Base-by-base conservation (phyloP, 2,113 vertebrate genomes). In the Passer montanus region DNA sequence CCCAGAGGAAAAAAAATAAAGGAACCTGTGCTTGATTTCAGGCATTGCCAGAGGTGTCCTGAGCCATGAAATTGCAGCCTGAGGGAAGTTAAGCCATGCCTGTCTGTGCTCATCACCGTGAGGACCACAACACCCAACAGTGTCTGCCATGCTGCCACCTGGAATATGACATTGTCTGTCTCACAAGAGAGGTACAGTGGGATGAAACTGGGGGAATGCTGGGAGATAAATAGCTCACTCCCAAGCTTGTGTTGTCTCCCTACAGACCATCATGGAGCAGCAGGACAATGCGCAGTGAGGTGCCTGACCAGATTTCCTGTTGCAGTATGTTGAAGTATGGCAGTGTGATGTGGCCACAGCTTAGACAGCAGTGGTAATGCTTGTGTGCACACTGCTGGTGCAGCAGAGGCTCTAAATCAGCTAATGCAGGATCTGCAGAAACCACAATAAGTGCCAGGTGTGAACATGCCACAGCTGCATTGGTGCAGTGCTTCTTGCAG, bases 321-420 rank as follows among this genome's bases (percentile, higher is more conserved):
- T 0, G 50, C 2, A 2, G 0, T n/a, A 7, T 23, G 64, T 21
- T 11, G 2, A 84, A 67, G 60, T 3, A 27, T 0, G 0, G 56
- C 4, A 1, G 3, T 15, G 37, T 49, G 49, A 15, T 5, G 2
- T 7, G 39, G 74, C 15, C 20, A 52, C 20, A 53, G 56, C 31
- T 93, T 17, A 37, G n/a, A 31, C 49, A 44, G 27, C 17, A 24
- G 22, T 15, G 53, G 27, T 39, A 27, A 52, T 15, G 16, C n/a
- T 82, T 55, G 47, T 44, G 33, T 66, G 58, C 37, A 24, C 33
- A 0, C 33, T 63, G 23, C 50, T 84, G 3, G 0, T 78, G 60
- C 43, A 59, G 11, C 4, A 55, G 47, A 15, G 33, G 27, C 44
- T 68, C 52, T 60, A 75, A 43, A 39, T 27, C 47, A 70, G 8